Base-by-base conservation (phyloP, 2,888 invertebrate species). In the Crematogaster levior region DNA sequence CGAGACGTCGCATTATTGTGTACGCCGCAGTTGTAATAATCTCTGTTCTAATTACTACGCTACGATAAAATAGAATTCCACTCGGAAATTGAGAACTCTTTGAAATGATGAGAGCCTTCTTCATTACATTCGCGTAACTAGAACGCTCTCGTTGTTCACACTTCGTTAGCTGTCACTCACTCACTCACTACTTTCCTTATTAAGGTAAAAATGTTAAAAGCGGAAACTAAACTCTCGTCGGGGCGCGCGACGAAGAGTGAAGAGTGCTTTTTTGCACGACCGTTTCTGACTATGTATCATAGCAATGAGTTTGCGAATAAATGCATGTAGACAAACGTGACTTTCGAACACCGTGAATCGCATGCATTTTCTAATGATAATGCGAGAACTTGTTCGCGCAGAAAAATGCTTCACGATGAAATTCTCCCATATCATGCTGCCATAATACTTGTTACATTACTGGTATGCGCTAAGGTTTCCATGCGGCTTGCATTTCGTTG, bases 311-410 rank as follows among this genome's bases (percentile, higher is more conserved):
- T 27, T n/a, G 46, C 27, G 65, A 74, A 79, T 68, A 84, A 83
- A 82, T 77, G 79, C 56, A 48, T 63, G 27, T 15, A 27, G 4
- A 40, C 68, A 43, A 75, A 66, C 65, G 72, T 72, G 72, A 63
- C 75, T 65, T 72, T 48, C 30, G 66, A 24, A 56, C 27, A 21
- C 61, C 34, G 65, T 66, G 85, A 63, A 68, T 83, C 79, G 73
- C 70, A 43, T 65, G 73, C 83, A 37, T 84, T 86, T 90, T 87
- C 65, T 79, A 86, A 90, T 86, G 84, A 84, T 90, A 87, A 90
- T 85, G 85, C 85, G 87, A 84, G 83, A 90, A 90, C 85, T 90
- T 87, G 83, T 30, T 61, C 72, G 43, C 58, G 83, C 37, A 34
- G 84, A 65, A 82, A 82, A 84, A 87, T 87, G 85, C 81, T 80